These are phyloP conservation scores for Pteronotus mesoamericanus DNA, from an alignment of 2,797 vertebrate species.

Conservation along the genomic window DNA sequence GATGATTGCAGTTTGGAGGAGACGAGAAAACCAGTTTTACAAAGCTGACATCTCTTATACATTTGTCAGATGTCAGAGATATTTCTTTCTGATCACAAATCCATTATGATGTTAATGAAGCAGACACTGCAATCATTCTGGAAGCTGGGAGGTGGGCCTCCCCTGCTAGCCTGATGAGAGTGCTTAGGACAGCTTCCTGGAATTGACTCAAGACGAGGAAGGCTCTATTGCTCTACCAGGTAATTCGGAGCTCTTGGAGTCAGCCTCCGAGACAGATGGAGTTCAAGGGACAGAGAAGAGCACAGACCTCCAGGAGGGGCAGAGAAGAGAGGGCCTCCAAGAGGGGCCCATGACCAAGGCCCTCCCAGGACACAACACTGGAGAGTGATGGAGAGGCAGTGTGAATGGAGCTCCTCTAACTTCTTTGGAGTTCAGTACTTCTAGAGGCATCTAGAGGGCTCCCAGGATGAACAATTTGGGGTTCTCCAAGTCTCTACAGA, in stretches of 20 bases:
- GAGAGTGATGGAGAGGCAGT: background rate
- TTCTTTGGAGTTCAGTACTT: background rate
- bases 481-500: background rate
- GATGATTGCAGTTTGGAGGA: background rate
- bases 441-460: background rate
- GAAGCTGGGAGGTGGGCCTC: background rate
- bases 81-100: background rate
- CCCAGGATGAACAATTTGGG: background rate
- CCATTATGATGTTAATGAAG: background rate
- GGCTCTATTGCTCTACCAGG: background rate
- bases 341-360: background rate
- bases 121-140: background rate
- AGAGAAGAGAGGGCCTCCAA: background rate
- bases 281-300: background rate
- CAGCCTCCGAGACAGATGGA: background rate
- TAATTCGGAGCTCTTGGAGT: background rate
- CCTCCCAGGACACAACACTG: background rate
- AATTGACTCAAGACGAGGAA: no score
- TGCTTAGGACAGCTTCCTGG: background rate
- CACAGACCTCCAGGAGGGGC: background rate
- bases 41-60: background rate
- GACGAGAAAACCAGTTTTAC: background rate
- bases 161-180: background rate
- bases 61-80: background rate
- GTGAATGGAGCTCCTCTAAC: background rate